A percentile compares a stretch with the other conserved stretches of the same genome.
Conservation (phyloP, 2,113 vertebrate genomes). For the Boulengeromyrus knoepffleri region DNA sequence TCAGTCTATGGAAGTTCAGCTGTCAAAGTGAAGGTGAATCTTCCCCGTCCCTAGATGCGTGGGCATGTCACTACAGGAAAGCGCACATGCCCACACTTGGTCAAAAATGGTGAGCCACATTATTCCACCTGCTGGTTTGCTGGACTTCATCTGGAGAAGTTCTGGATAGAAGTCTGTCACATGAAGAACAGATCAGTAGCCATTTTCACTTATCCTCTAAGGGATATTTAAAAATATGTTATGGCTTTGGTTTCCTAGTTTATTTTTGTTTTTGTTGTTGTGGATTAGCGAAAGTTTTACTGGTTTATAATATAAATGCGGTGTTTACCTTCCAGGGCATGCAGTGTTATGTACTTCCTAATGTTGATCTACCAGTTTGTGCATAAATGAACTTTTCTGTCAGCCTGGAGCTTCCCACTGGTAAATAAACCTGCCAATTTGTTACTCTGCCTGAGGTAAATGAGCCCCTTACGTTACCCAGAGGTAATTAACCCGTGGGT, state of each 20-base stretch:
- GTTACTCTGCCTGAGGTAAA: background rate
- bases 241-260: background rate
- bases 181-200: background rate
- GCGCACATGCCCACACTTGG: background rate
- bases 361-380: background rate
- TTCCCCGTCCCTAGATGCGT: background rate
- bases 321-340: background rate
- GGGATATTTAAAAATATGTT: background rate
- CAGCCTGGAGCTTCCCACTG: background rate
- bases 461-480: background rate
- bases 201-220: background rate
- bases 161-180: background rate
- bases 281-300: background rate
- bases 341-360: background rate
- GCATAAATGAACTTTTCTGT: background rate
- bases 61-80: background rate
- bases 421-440: background rate
- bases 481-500: background rate
- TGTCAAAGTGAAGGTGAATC: background rate
- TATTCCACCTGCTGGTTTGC: background rate
- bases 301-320: background rate
- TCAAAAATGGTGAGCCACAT: background rate
- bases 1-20: background rate
- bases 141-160: background rate
- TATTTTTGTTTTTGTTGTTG: background rate